phyloP scores from a whole-genome alignment of 2,888 invertebrate genomes.

The Eupithecia tripunctaria region DNA sequence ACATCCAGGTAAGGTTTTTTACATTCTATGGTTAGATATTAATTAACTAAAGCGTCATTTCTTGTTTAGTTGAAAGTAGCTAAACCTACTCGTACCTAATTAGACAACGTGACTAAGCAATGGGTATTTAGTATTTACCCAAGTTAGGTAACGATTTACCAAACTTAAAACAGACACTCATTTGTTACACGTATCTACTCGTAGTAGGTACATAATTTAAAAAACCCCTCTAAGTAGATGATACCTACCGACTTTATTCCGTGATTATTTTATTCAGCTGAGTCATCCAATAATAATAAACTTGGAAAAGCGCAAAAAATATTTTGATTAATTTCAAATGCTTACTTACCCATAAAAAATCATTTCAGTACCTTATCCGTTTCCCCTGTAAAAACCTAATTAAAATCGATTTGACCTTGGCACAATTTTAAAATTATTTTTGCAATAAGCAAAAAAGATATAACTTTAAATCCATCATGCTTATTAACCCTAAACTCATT shows the following conservation, averaged over 20 bases:
- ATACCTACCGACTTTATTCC: background rate
- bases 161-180: background rate
- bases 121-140: background rate
- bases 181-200: background rate
- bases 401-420: background rate
- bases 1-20: background rate
- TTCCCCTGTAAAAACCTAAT: background rate
- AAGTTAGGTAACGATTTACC: background rate
- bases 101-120: conserved; percentile 7
- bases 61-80: background rate
- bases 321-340: background rate
- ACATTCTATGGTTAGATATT: background rate
- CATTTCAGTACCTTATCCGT: background rate
- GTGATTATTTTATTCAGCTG: background rate
- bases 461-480: no score
- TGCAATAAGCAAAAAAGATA: no score
- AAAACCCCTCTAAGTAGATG: background rate
- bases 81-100: background rate
- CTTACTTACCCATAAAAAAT: background rate
- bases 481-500: no score
- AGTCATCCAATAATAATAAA: background rate
- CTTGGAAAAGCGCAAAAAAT: background rate
- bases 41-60: background rate
- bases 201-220: background rate
- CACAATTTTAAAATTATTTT: background rate